Percentiles rank a stretch among this genome's conserved stretches.
Conservation (phyloP, 1,140 invertebrate genomes). For the Paraescarpia echinospica region DNA sequence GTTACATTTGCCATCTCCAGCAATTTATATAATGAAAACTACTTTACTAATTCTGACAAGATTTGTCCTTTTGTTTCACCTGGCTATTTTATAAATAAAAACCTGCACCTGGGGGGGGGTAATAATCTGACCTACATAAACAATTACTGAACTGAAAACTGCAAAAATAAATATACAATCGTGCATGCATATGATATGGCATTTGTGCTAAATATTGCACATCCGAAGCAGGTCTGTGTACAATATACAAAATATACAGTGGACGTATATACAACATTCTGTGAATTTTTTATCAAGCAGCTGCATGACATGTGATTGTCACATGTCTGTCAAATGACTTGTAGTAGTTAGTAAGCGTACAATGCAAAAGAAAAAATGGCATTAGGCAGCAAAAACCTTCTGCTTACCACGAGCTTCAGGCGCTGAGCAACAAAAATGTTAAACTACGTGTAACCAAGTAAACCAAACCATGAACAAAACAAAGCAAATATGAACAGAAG, state of each 20-base stretch:
- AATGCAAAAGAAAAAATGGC: neutral
- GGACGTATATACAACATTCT: neutral
- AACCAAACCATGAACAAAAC: neutral
- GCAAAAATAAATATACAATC: neutral
- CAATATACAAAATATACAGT: neutral
- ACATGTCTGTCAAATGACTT: neutral
- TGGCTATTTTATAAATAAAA: too few relatives aligned
- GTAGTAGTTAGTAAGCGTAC: neutral
- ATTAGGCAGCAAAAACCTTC: neutral
- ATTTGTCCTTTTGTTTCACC: too few relatives aligned
- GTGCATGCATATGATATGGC: neutral
- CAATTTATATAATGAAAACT: too few relatives aligned
- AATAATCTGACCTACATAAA: neutral
- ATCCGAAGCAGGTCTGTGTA: neutral
- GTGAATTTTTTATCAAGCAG: neutral
- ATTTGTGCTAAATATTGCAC: neutral
- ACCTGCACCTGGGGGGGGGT: too few relatives aligned
- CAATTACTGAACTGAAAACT: neutral
- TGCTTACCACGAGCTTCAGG: neutral
- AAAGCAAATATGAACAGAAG: neutral
- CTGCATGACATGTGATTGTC: neutral
- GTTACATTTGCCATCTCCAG: too few relatives aligned
- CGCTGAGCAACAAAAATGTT: neutral
- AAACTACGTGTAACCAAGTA: neutral
- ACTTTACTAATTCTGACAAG: too few relatives aligned